These are phyloP conservation scores for Adineta ricciae DNA, from an alignment of 2,888 invertebrate genomes.

Conservation along the genomic window DNA sequence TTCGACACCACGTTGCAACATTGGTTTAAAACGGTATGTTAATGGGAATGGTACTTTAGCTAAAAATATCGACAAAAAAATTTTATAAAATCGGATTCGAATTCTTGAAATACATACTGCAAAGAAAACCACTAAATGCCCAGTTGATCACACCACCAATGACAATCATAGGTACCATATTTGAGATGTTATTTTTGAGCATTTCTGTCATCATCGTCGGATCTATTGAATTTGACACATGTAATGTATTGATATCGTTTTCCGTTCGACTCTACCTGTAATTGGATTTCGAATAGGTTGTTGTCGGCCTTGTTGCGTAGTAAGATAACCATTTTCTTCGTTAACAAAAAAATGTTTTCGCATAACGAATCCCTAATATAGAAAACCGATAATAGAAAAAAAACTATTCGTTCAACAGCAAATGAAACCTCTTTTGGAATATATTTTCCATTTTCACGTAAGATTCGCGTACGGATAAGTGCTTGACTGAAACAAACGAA, in stretches of 20 bases:
- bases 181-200: slow-evolving; percentile 95
- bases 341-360: slow-evolving; percentile 87
- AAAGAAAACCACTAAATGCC: slow-evolving; percentile 99
- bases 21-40: slow-evolving; percentile 92
- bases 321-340: slow-evolving; percentile 86
- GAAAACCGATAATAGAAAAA: slow-evolving; percentile 20
- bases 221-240: slow-evolving; percentile 54
- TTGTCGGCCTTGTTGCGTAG: slow-evolving; percentile 67
- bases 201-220: slow-evolving; percentile 95
- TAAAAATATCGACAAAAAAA: slow-evolving; percentile 47
- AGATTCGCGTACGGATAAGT: slow-evolving; percentile 76
- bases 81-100: neutral
- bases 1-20: slow-evolving; percentile 95
- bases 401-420: slow-evolving; percentile 11
- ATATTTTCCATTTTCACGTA: slow-evolving; percentile 94
- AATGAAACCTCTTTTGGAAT: slow-evolving; percentile 63
- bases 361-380: slow-evolving; percentile 66
- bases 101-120: slow-evolving; percentile 58
- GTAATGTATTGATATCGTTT: neutral
- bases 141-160: slow-evolving; percentile 99
- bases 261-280: neutral
- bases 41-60: slow-evolving; percentile 97
- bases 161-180: slow-evolving; percentile 94
- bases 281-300: slow-evolving; percentile 34
- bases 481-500: slow-evolving; percentile 62